Evolutionary conservation across 2,113 vertebrate genomes (phyloP).

Genomic region (Amblyopsis rosae): DNA sequence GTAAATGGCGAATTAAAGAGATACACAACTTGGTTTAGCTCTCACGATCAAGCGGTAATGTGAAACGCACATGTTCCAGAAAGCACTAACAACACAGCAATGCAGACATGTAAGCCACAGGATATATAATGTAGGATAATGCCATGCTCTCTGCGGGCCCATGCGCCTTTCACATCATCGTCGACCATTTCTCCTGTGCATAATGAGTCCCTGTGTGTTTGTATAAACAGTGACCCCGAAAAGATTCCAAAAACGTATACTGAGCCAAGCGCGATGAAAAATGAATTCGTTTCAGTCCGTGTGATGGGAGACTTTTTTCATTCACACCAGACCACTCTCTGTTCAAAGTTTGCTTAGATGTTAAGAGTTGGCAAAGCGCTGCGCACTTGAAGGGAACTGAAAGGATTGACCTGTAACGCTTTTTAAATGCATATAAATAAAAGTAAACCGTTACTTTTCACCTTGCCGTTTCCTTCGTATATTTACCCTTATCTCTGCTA

Average conservation of each 20-base stretch:
- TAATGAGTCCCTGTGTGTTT: constrained; percentile 35
- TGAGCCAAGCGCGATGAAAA: constrained; percentile 29
- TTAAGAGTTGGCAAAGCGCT: constrained; percentile 21
- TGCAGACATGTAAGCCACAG: not conserved
- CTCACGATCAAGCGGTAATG: not conserved
- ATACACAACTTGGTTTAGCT: constrained; percentile 11
- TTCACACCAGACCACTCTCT: constrained; percentile 14
- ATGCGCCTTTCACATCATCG: constrained; percentile 20
- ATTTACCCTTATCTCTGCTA: constrained; percentile 3
- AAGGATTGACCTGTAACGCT: constrained; percentile 9
- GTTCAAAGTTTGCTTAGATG: constrained; percentile 35
- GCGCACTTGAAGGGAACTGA: constrained; percentile 16
- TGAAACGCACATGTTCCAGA: not conserved
- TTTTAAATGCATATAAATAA: constrained; percentile 17
- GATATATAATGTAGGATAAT: not conserved
- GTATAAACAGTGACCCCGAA: constrained; percentile 14
- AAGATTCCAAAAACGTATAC: constrained; percentile 1
- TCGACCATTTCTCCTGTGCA: constrained; percentile 27
- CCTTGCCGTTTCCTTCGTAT: constrained; percentile 5
- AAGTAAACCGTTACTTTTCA: constrained; percentile 22
- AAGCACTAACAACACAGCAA: not conserved
- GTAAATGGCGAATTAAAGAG: constrained; percentile 31
- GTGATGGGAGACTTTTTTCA: constrained; percentile 26
- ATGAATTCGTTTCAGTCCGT: constrained; percentile 40
- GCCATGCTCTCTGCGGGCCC: not conserved